Evolutionary conservation across 2,113 vertebrate genomes (phyloP).

Genomic region (Synodontis membranacea): DNA sequence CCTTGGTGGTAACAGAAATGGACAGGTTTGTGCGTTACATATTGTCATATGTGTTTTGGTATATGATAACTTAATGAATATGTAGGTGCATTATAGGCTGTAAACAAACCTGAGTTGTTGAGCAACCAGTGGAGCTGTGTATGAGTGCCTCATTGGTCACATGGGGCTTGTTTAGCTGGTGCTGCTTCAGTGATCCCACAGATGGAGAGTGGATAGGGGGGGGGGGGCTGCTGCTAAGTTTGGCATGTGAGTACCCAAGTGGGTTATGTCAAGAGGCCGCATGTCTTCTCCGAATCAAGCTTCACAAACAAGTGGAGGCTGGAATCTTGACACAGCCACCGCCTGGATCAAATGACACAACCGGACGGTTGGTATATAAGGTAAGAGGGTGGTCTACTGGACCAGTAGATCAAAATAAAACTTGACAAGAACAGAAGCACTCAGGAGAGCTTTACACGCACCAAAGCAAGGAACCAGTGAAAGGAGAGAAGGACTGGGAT

Average conservation of each 20-base stretch:
- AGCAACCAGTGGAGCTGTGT: slow-evolving; percentile 23
- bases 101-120: slow-evolving; percentile 46
- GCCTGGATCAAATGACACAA: slow-evolving; percentile 48
- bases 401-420: slow-evolving; percentile 54
- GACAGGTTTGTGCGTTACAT: not conserved
- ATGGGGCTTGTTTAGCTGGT: slow-evolving; percentile 48
- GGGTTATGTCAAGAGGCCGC: slow-evolving; percentile 24
- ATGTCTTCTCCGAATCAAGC: slow-evolving; percentile 59
- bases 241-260: slow-evolving; percentile 54
- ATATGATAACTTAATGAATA: not conserved
- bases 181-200: slow-evolving; percentile 29
- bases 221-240: slow-evolving; percentile 51
- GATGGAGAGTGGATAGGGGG: slow-evolving; percentile 20
- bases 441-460: not conserved
- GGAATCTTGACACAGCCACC: slow-evolving; percentile 39
- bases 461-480: slow-evolving; percentile 3
- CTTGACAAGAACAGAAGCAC: slow-evolving; percentile 23
- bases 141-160: slow-evolving; percentile 40
- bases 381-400: not conserved
- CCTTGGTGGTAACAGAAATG: not conserved
- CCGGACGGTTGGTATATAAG: slow-evolving; percentile 56
- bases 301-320: slow-evolving; percentile 59
- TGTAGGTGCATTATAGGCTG: not conserved
- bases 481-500: slow-evolving; percentile 7
- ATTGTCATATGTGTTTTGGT: not conserved